Evolutionary conservation across 2,888 invertebrate genomes (phyloP), one percentile per base, ranked within the genome.

Genomic region (Diachrysia chrysitis): DNA sequence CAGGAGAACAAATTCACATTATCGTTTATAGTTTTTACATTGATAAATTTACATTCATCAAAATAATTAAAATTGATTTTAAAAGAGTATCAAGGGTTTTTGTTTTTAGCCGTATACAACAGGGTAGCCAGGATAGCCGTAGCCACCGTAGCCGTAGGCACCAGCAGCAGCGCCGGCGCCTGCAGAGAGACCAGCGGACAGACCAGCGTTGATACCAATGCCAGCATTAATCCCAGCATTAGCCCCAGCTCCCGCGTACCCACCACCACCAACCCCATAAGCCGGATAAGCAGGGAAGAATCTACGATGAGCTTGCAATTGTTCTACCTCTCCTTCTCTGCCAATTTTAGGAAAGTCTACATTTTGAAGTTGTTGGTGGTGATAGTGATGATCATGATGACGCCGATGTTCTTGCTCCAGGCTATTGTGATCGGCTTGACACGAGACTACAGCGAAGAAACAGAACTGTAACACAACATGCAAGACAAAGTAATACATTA

Each of bases 41-140:
- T n/a, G 42, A 42, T n/a, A 42, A 42, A 42, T 42, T 42, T 42
- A n/a, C 42, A 42, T 42, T 42, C 4, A n/a, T 42, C 42, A 42
- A n/a, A 7, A n/a, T 16, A 0, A n/a, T n/a, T 42, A n/a, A 42
- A n/a, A 7, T n/a, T 16, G 5, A 5, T 42, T 42, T 5, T 6
- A 48, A 2, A 17, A 48, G 19, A 2, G 48, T 48, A 16, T 5
- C 46, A 9, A 17, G 46, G 46, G 6, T 2, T 37, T 42, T 37
- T 37, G 14, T 14, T 42, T 42, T n/a, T 48, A 17, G 48, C 48
- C 48, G 16, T 16, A 29, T 3, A 51, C 19, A 19, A 23, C 48
- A 29, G 25, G 46, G 14, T n/a, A 48, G 29, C 60, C 54, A 12
- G 66, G 46, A 10, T 70, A 42, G 29, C 65, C 63, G 23, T 25